phyloP scores from a whole-genome alignment of 2,888 invertebrate species.

The Lamellibrachia columna region DNA sequence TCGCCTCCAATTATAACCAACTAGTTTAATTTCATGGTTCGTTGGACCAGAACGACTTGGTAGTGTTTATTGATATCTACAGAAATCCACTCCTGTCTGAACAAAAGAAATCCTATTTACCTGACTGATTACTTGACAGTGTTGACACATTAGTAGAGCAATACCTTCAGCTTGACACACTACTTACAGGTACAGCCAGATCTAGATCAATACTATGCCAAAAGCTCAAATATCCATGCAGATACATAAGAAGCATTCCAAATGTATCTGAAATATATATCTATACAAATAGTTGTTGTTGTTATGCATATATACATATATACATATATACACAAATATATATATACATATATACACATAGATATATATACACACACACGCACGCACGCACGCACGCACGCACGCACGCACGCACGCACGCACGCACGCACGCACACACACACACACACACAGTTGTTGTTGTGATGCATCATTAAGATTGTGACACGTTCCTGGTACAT shows the following conservation, averaged over 20 bases:
- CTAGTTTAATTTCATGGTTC: background rate
- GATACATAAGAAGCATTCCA: background rate
- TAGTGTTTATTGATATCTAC: background rate
- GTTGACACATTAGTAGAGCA: conserved; percentile 1
- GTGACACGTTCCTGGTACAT: background rate
- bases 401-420: too few relatives aligned
- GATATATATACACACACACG: too few relatives aligned
- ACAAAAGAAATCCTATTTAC: background rate
- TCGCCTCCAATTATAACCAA: background rate
- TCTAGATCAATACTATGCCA: background rate
- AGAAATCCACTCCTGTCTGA: background rate
- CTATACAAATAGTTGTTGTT: background rate
- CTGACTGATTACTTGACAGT: background rate
- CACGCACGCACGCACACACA: too few relatives aligned
- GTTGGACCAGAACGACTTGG: background rate
- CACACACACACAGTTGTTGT: too few relatives aligned
- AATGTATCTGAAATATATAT: background rate
- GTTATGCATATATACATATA: too few relatives aligned
- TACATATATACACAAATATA: too few relatives aligned
- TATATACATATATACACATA: background rate
- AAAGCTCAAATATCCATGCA: background rate
- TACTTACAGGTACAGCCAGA: background rate
- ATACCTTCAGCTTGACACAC: background rate
- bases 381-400: too few relatives aligned
- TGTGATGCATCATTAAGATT: background rate